phyloP scores from a whole-genome alignment of 2,113 vertebrate species.

The Stomatorhinus ivindoensis region DNA sequence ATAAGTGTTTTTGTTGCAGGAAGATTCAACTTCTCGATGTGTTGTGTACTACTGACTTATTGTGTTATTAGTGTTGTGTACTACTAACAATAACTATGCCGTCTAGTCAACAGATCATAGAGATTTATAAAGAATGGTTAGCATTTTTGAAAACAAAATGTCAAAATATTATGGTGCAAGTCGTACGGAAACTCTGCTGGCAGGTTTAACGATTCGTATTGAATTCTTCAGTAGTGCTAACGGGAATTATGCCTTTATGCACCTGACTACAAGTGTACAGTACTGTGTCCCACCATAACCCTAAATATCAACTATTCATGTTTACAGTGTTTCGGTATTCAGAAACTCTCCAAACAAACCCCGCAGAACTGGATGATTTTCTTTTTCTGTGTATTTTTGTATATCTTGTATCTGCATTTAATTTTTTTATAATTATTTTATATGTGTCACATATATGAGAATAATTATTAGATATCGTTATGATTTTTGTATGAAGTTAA shows the following conservation, averaged over 20 bases:
- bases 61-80: too few species aligned
- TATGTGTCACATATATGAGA: not conserved
- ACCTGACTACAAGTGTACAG: not conserved
- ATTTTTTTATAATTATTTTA: not conserved
- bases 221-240: not conserved
- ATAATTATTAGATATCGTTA: not conserved
- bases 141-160: not conserved
- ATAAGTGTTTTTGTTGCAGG: not conserved
- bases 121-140: not conserved
- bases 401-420: not conserved
- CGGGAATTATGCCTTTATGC: not conserved
- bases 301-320: not conserved
- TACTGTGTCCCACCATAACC: not conserved
- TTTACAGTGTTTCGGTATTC: not conserved
- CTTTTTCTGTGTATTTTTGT: not conserved
- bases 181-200: not conserved
- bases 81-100: not conserved
- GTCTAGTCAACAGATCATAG: not conserved
- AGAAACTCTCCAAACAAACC: not conserved
- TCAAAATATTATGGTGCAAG: not conserved
- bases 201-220: not conserved
- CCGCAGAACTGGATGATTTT: not conserved
- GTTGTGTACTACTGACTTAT: not conserved
- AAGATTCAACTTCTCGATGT: not conserved
- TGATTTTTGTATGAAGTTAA: not conserved